Evolutionary conservation across 2,797 vertebrate species (phyloP).

Genomic region (Muscicapa striata): DNA sequence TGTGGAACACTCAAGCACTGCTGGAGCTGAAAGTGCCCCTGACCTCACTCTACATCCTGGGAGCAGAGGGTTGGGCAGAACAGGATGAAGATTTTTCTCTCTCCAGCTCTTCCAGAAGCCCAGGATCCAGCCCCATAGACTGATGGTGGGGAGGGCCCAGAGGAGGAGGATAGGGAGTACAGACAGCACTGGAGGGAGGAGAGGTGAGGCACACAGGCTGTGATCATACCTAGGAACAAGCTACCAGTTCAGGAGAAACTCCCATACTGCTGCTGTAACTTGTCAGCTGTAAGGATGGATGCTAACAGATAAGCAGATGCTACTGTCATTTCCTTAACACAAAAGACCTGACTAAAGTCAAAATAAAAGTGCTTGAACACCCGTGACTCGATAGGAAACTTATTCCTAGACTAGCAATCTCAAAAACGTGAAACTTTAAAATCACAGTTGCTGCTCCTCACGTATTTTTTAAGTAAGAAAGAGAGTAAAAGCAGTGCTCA

Average conservation of each 20-base stretch:
- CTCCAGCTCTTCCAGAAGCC: neutral
- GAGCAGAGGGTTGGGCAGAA: neutral
- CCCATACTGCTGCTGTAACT: neutral
- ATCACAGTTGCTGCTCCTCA: neutral
- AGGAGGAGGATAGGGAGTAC: neutral
- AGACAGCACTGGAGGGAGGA: neutral
- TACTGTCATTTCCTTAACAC: neutral
- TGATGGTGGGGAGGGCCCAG: neutral
- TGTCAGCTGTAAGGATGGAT: conserved; percentile 8
- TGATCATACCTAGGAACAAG: neutral
- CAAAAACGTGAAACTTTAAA: neutral
- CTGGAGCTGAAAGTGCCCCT: neutral
- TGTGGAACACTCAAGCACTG: neutral
- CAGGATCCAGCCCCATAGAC: accelerated
- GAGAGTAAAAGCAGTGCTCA: neutral
- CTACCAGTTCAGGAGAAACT: neutral
- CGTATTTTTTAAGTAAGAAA: neutral
- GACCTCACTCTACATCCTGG: neutral
- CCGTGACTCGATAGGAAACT: neutral
- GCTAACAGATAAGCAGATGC: neutral
- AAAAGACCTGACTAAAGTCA: conserved; percentile 12
- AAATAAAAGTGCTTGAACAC: neutral
- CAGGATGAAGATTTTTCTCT: neutral
- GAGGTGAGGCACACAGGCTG: accelerated
- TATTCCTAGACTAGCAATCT: neutral